These are phyloP conservation scores for Halcyon chelicuti DNA, from an alignment of 2,797 vertebrate species.

Conservation along the genomic window DNA sequence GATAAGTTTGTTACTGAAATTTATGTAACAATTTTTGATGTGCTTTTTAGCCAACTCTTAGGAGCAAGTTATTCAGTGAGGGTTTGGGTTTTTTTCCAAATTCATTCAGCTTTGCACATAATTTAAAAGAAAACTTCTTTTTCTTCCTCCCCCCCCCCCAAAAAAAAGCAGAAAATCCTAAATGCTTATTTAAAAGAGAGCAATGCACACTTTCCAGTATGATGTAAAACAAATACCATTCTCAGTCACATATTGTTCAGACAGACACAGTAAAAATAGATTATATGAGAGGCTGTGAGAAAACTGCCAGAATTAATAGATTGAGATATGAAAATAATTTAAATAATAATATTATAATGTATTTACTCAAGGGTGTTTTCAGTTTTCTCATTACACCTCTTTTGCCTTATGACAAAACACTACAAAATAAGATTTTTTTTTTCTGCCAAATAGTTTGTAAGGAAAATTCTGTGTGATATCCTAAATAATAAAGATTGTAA, in stretches of 20 bases:
- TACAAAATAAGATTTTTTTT: background rate
- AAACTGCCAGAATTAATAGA: background rate
- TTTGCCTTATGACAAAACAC: background rate
- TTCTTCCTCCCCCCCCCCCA: no score
- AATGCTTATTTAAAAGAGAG: slow-evolving; percentile 23
- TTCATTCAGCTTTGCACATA: background rate
- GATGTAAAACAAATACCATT: slow-evolving; percentile 45
- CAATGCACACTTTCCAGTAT: background rate
- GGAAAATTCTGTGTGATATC: background rate
- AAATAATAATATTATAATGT: background rate
- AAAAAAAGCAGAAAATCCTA: background rate
- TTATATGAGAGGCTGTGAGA: background rate
- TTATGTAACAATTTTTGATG: background rate
- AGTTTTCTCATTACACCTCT: background rate
- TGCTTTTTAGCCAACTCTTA: background rate
- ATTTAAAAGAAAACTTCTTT: background rate
- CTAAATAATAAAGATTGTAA: background rate
- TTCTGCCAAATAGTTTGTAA: background rate
- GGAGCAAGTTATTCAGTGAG: background rate
- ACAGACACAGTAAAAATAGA: slow-evolving; percentile 24
- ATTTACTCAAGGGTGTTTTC: background rate
- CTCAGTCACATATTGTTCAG: background rate
- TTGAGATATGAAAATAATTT: background rate
- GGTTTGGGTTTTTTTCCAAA: background rate
- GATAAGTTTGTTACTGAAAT: background rate